Evolutionary conservation across 2,113 vertebrate species (phyloP).

Genomic region (Callopanchax toddi): DNA sequence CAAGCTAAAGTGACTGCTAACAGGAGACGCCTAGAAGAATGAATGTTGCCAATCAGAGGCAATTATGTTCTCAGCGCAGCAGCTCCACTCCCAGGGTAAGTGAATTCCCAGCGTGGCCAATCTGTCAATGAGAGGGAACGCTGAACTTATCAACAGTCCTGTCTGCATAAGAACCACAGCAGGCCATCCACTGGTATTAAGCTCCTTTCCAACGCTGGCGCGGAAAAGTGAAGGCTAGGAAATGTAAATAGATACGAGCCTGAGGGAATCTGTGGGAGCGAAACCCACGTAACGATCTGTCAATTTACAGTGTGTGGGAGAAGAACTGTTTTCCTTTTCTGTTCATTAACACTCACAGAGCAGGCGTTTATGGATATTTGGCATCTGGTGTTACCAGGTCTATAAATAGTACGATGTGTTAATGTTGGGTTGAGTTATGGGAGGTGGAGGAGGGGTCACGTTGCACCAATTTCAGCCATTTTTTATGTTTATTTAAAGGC

Average conservation of each 20-base stretch:
- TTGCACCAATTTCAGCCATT: too few species aligned
- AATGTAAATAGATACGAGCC: constrained; percentile 73
- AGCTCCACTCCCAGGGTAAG: constrained; percentile 30
- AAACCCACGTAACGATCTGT: constrained; percentile 66
- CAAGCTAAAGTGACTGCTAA: constrained; percentile 23
- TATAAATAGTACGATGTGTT: constrained; percentile 16
- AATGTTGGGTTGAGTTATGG: constrained; percentile 16
- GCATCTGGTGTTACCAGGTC: constrained; percentile 33
- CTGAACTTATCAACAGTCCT: constrained; percentile 32
- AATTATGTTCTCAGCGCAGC: constrained; percentile 43
- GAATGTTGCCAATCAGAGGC: constrained; percentile 51
- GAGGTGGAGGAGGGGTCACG: too few species aligned
- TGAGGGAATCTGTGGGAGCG: constrained; percentile 57
- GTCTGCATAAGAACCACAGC: constrained; percentile 36
- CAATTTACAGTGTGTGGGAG: constrained; percentile 68
- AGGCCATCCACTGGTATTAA: constrained; percentile 31
- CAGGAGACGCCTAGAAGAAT: constrained; percentile 30
- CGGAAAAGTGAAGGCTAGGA: constrained; percentile 43
- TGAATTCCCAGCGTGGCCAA: constrained; percentile 38
- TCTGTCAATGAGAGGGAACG: constrained; percentile 18
- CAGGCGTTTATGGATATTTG: constrained; percentile 40
- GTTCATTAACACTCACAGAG: constrained; percentile 52
- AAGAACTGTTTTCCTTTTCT: constrained; percentile 32
- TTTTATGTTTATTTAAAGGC: constrained; percentile 42
- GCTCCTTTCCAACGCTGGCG: constrained; percentile 34